Conservation (phyloP, 2,113 vertebrate species). For the Psammodynastes pulverulentus region DNA sequence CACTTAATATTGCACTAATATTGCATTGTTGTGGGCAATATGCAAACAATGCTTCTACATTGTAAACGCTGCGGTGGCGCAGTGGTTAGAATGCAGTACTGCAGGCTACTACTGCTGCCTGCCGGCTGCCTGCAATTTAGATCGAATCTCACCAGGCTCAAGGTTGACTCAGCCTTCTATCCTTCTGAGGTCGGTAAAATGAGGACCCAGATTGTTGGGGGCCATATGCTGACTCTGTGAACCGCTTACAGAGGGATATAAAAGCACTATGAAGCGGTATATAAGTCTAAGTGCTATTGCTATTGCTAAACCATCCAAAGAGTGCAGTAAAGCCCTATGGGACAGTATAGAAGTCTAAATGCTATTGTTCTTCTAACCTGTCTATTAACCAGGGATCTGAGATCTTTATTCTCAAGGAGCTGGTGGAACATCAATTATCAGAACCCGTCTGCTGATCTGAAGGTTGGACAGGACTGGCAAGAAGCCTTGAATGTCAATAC, state of each 20-base stretch:
- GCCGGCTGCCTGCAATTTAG: no score
- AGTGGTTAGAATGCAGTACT: no score
- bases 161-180: no score
- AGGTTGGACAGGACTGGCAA: slow-evolving; percentile 19
- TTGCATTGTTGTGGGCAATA: neutral
- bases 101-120: no score
- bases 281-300: no score
- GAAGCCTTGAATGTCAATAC: neutral
- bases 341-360: neutral
- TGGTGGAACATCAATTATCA: slow-evolving; percentile 18
- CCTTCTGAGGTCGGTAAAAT: no score
- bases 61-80: neutral
- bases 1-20: no score
- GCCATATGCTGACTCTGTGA: no score
- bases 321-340: neutral
- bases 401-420: slow-evolving; percentile 17
- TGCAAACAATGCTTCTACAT: neutral
- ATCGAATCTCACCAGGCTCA: no score
- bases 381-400: neutral
- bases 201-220: no score
- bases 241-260: no score
- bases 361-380: neutral
- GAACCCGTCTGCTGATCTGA: neutral
- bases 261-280: no score
- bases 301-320: neutral